A percentile compares a stretch with the other conserved stretches of the same genome.
These are phyloP conservation scores for Oreochromis niloticus DNA, from an alignment of 2,113 vertebrate species.

Conservation along the genomic window DNA sequence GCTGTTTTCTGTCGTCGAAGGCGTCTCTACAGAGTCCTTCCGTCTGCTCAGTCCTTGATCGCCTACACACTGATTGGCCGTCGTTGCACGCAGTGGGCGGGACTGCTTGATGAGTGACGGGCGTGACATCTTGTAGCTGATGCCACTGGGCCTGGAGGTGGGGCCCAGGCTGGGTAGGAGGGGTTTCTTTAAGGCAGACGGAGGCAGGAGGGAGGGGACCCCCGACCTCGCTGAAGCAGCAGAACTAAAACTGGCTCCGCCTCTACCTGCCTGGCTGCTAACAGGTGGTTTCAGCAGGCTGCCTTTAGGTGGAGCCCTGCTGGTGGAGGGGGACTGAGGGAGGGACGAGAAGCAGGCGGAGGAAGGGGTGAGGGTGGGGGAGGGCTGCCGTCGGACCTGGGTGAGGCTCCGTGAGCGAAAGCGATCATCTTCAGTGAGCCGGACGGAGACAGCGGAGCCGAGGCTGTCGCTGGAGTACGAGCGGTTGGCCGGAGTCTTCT, in stretches of 20 bases:
- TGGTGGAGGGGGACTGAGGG: slow-evolving; percentile 25
- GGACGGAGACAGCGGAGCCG: slow-evolving; percentile 14
- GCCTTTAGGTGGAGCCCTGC: slow-evolving; percentile 28
- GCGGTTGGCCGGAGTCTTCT: slow-evolving; percentile 73
- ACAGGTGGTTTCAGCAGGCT: neutral
- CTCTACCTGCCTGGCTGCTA: neutral
- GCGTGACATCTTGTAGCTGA: slow-evolving; percentile 81
- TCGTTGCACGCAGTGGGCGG: slow-evolving; percentile 44
- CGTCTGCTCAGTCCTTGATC: neutral
- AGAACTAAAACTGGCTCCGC: neutral
- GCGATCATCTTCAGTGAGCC: slow-evolving; percentile 75
- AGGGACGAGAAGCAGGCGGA: slow-evolving; percentile 21
- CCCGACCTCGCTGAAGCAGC: neutral
- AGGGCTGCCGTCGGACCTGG: slow-evolving; percentile 80
- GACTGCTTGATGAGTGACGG: slow-evolving; percentile 80
- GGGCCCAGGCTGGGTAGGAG: slow-evolving; percentile 63
- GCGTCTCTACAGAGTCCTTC: slow-evolving; percentile 3
- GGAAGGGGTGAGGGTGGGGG: slow-evolving; percentile 39
- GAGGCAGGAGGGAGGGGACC: slow-evolving; percentile 4
- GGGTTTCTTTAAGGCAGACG: slow-evolving; percentile 75
- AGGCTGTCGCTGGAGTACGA: slow-evolving; percentile 79
- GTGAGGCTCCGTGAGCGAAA: slow-evolving; percentile 89
- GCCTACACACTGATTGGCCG: neutral
- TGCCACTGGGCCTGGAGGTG: slow-evolving; percentile 63
- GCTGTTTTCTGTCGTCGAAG: slow-evolving; percentile 20